Conservation (phyloP, 1,140 invertebrate species). For the Caerostris extrusa region DNA sequence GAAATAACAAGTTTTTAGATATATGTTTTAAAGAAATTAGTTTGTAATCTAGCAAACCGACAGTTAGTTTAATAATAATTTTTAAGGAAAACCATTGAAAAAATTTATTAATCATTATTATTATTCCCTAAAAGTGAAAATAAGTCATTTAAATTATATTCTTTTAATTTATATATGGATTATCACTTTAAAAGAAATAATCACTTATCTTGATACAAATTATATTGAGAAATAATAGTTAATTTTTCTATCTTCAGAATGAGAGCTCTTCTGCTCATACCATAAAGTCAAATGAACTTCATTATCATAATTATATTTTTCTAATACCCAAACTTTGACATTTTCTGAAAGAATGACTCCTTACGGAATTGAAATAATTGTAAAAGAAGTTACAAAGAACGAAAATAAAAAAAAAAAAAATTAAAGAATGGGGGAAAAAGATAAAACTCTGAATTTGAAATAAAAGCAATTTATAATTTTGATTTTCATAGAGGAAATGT, state of each 20-base stretch:
- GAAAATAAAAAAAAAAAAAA: not conserved
- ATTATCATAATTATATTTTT: constrained; percentile 21
- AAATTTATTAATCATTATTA: too few relatives aligned
- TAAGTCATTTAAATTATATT: too few relatives aligned
- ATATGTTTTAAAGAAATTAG: too few relatives aligned
- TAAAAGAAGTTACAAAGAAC: not conserved
- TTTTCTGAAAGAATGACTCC: not conserved
- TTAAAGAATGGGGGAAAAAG: not conserved
- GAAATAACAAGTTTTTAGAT: too few relatives aligned
- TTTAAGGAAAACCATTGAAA: too few relatives aligned
- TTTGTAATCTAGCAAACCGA: too few relatives aligned
- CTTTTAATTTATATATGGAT: too few relatives aligned
- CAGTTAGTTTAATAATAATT: too few relatives aligned
- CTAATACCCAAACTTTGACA: not conserved
- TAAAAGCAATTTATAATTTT: constrained; percentile 51
- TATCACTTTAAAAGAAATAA: too few relatives aligned
- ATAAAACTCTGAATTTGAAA: not conserved
- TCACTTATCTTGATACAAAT: not conserved
- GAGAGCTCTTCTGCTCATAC: not conserved
- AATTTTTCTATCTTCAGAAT: not conserved
- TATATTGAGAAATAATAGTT: not conserved
- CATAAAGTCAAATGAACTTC: not conserved
- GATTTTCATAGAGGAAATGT: not conserved
- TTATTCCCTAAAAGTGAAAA: too few relatives aligned
- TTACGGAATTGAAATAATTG: not conserved